Base-by-base conservation (phyloP, 2,797 vertebrate genomes). In the Microctenopoma steveboyesi region DNA sequence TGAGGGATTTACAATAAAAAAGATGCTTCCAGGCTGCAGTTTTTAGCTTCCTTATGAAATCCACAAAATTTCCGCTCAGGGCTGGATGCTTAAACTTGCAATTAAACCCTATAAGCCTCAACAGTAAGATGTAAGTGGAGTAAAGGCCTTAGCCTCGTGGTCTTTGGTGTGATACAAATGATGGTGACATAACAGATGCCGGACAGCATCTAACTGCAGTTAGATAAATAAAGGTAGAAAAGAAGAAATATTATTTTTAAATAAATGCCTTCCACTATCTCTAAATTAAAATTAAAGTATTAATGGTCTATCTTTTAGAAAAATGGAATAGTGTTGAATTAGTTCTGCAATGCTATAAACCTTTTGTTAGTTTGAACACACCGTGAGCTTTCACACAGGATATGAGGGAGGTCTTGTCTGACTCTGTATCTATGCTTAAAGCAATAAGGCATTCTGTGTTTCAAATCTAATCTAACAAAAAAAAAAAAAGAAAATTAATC, bases 371-470 rank as follows among this genome's bases (percentile, higher is more conserved):
- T 72, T 71, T 47, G 47, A 82, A 70, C 30, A 64, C 62, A 47
- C 3, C 10, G 18, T 25, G 30, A 52, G 55, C 54, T 51, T 2
- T 48, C 50, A 35, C 71, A 74, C 68, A 70, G 79, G 73, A 83
- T 72, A 79, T 74, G 70, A 76, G 40, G 27, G 45, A 28, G 40
- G 3, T 30, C 42, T 71, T 69, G 43, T 77, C 73, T 27, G 22
- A 35, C n/a, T 70, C 27, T 15, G 8, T 18, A 59, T 72, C 70
- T 45, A 2, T 37, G 64, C 77, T 68, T 40, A 45, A 37, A 74
- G 67, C 64, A 28, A 43, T 46, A 63, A 35, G n/a, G 43, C 15
- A 40, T 73, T 39, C n/a, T 63, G n/a, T 51, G 25, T 73, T 59
- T 69, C 9, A 55, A 51, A 64, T 65, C 39, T 37, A 50, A 69